Conservation (phyloP, 2,888 invertebrate genomes). For the Scaptomyza caliginosa region DNA sequence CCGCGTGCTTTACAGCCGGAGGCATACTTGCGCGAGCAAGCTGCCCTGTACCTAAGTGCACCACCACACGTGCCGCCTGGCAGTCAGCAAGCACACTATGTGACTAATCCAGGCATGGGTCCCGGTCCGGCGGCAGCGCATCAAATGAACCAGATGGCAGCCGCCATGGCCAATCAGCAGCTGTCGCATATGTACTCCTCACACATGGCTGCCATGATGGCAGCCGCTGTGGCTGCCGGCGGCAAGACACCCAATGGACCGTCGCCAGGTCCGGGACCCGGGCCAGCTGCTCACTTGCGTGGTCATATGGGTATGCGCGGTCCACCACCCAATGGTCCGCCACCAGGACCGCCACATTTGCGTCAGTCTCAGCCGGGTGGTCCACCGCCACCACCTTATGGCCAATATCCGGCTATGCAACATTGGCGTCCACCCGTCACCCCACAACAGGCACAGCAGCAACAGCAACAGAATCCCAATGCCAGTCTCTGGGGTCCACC, state of each 20-base stretch:
- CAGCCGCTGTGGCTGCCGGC: slow-evolving; percentile 58
- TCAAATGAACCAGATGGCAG: slow-evolving; percentile 79
- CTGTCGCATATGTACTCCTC: slow-evolving; percentile 78
- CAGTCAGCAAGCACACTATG: slow-evolving; percentile 60
- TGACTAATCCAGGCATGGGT: slow-evolving; percentile 62
- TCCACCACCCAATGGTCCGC: slow-evolving; percentile 65
- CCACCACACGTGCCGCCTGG: slow-evolving; percentile 50
- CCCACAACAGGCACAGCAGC: slow-evolving; percentile 71
- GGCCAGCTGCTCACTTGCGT: slow-evolving; percentile 64
- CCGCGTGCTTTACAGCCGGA: slow-evolving; percentile 86
- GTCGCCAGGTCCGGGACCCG: slow-evolving; percentile 62
- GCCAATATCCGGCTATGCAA: slow-evolving; percentile 83
- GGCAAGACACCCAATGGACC: slow-evolving; percentile 65
- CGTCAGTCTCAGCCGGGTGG: slow-evolving; percentile 65
- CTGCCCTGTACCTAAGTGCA: slow-evolving; percentile 78
- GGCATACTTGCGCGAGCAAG: slow-evolving; percentile 84
- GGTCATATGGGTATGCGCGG: slow-evolving; percentile 77
- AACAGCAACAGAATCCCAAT: slow-evolving; percentile 82
- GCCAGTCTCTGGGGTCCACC: slow-evolving; percentile 84
- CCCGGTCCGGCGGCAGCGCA: slow-evolving; percentile 63
- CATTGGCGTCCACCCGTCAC: slow-evolving; percentile 80
- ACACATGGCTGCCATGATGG: slow-evolving; percentile 80
- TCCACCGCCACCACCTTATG: slow-evolving; percentile 72
- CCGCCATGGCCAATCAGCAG: slow-evolving; percentile 75
- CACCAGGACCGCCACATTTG: slow-evolving; percentile 78